phyloP scores from a whole-genome alignment of 2,888 invertebrate genomes.

The Stegophylla sp. region DNA sequence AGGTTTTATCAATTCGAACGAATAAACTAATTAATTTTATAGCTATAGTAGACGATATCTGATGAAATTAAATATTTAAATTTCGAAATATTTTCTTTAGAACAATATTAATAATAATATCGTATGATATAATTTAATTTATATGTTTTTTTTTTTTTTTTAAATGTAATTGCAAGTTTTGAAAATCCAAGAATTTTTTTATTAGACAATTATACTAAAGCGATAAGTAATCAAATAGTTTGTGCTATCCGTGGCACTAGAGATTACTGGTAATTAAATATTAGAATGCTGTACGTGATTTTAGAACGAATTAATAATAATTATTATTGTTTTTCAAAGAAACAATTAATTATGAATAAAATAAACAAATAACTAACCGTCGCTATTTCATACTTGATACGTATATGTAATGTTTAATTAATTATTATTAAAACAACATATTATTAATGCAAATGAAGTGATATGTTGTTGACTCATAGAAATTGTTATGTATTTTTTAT shows the following conservation, averaged over 20 bases:
- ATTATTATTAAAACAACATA: no score
- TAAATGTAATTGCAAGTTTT: conserved; percentile 5
- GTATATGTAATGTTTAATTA: no score
- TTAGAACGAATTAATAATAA: conserved; percentile 17
- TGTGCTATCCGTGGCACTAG: neutral
- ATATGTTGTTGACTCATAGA: no score
- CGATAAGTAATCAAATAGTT: conserved; percentile 17
- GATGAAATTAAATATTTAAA: neutral
- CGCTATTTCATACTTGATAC: no score
- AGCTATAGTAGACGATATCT: neutral
- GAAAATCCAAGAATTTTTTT: conserved; percentile 7
- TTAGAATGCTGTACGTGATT: neutral
- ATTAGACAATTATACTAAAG: conserved; percentile 12
- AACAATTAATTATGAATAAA: neutral
- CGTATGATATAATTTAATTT: neutral
- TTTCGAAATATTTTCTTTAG: neutral
- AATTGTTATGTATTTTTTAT: no score
- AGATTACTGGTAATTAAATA: neutral
- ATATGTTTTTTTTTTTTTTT: neutral
- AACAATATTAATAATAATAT: neutral
- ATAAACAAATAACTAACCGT: no score
- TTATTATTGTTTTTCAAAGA: conserved; percentile 1
- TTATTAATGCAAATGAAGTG: no score
- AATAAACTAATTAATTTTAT: conserved; percentile 17
- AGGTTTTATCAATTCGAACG: conserved; percentile 21